phyloP scores from a whole-genome alignment of 2,113 vertebrate genomes.

The Mastomys natalensis region DNA sequence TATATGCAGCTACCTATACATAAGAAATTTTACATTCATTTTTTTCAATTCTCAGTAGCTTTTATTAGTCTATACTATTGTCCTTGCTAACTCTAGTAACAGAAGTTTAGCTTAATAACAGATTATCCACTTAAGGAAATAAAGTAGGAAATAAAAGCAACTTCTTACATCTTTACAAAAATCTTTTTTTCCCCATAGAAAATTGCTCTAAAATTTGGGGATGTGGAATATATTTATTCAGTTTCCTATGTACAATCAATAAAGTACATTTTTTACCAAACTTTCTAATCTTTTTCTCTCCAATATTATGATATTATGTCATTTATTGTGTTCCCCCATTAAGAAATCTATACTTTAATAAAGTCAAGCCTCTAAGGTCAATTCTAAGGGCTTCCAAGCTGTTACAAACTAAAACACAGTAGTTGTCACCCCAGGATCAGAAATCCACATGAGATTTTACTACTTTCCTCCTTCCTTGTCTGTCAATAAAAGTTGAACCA shows the following conservation, averaged over 20 bases:
- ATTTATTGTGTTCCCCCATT: neutral
- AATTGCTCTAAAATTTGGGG: constrained; percentile 41
- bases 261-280: constrained; percentile 36
- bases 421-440: neutral
- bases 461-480: neutral
- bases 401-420: constrained; percentile 11
- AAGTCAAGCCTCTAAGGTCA: constrained; percentile 48
- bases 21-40: neutral
- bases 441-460: neutral
- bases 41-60: constrained; percentile 20
- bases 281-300: neutral
- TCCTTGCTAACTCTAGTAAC: constrained; percentile 24
- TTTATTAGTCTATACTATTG: constrained; percentile 4
- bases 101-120: constrained; percentile 31
- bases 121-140: neutral
- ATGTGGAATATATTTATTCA: neutral
- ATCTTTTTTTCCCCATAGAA: neutral
- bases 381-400: neutral
- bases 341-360: neutral
- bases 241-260: neutral
- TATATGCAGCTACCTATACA: neutral
- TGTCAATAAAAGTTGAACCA: constrained; percentile 26
- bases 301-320: constrained; percentile 4
- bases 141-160: constrained; percentile 44
- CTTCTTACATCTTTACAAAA: constrained; percentile 23